Evolutionary conservation across 2,888 invertebrate species (phyloP).

Genomic region (Macaria liturata): DNA sequence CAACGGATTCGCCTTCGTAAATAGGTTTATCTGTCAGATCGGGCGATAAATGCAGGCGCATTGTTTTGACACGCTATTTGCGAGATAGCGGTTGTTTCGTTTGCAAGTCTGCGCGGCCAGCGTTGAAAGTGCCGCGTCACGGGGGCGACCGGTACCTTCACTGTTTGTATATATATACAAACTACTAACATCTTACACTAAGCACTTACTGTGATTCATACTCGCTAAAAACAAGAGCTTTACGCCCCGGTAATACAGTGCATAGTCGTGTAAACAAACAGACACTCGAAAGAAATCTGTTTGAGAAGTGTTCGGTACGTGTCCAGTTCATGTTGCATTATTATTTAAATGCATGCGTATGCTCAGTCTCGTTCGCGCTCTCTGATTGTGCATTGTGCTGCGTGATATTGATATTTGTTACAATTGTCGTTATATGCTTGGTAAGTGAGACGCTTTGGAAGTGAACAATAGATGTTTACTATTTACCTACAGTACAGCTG

Average conservation of each 20-base stretch:
- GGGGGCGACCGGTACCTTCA: slow-evolving; percentile 31
- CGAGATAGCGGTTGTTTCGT: background rate
- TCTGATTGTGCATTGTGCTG: slow-evolving; percentile 29
- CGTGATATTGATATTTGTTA: slow-evolving; percentile 29
- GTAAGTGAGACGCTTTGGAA: slow-evolving; percentile 20
- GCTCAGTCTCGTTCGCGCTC: slow-evolving; percentile 19
- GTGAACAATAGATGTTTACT: background rate
- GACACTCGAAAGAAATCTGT: too few relatives aligned
- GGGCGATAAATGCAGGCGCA: slow-evolving; percentile 25
- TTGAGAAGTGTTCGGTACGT: background rate
- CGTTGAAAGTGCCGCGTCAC: slow-evolving; percentile 46
- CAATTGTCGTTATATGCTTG: slow-evolving; percentile 7
- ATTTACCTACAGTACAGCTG: too few relatives aligned
- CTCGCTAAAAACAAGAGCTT: too few relatives aligned
- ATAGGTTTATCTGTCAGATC: slow-evolving; percentile 12
- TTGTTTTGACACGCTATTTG: slow-evolving; percentile 38
- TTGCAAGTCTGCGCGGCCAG: slow-evolving; percentile 32
- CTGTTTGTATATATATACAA: too few relatives aligned
- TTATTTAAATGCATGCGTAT: slow-evolving; percentile 29
- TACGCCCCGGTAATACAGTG: too few relatives aligned
- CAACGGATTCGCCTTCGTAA: too few relatives aligned
- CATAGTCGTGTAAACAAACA: too few relatives aligned
- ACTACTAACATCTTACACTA: too few relatives aligned
- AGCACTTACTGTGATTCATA: too few relatives aligned
- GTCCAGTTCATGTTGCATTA: slow-evolving; percentile 20